A percentile compares a stretch with the other conserved stretches of the same genome.
Conservation (phyloP, 1,140 invertebrate species). For the Bombus cullumanus region DNA sequence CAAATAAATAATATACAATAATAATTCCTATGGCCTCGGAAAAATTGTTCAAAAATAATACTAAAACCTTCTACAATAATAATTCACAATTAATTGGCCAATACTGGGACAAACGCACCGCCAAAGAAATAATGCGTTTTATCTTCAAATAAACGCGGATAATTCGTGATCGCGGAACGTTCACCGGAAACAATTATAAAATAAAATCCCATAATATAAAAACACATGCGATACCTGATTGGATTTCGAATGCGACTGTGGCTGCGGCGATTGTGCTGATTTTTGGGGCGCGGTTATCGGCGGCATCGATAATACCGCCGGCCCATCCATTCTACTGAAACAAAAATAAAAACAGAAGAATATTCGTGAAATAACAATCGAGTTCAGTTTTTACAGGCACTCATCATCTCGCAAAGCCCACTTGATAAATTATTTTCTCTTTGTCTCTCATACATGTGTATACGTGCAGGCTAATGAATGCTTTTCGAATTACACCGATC, state of each 20-base stretch:
- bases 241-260: constrained; percentile 76
- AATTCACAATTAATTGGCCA: too few relatives aligned
- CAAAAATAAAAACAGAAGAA: constrained; percentile 5
- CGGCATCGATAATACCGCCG: constrained; percentile 75
- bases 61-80: too few relatives aligned
- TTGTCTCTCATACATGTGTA: neutral
- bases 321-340: constrained; percentile 76
- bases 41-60: too few relatives aligned
- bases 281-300: constrained; percentile 71
- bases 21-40: too few relatives aligned
- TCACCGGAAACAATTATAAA: neutral
- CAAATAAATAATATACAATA: too few relatives aligned
- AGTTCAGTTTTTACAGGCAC: neutral
- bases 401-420: constrained; percentile 18
- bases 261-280: constrained; percentile 72
- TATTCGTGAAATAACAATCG: neutral
- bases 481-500: constrained; percentile 16
- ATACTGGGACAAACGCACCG: too few relatives aligned
- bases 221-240: constrained; percentile 75
- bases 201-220: constrained; percentile 7
- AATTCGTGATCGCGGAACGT: neutral
- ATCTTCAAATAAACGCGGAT: neutral
- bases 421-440: neutral
- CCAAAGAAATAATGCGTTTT: neutral
- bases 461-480: constrained; percentile 18